Evolutionary conservation across 2,888 invertebrate genomes (phyloP), one percentile per base, ranked within the genome.

Genomic region (Caenorhabditis panamensis): DNA sequence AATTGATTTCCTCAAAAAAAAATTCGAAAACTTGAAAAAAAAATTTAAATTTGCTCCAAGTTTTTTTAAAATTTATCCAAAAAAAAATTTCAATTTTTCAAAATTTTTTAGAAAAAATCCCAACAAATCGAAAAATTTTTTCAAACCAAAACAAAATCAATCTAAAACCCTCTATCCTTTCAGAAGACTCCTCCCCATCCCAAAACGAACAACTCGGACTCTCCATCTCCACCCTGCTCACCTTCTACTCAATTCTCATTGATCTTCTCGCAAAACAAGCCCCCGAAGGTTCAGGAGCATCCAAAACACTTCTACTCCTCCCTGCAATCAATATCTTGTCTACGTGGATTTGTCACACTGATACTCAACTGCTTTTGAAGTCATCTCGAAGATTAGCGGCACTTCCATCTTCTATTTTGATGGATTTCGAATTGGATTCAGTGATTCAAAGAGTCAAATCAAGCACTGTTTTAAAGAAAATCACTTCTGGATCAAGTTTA

Each of bases 241-340:
- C 79, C 20, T 67, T 37, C 37, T 72, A 62, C 44, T 26, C 51
- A 2, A n/a, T 63, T 1, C 69, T 79, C 26, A 18, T 36, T 0
- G 37, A 56, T n/a, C 5, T 69, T 28, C 13, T 63, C 9, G 37
- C 16, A 8, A 31, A 76, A 3, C 4, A 18, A 8, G 2, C 13
- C 41, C 41, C 41, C 2, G 13, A 41, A 41, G 3, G 13, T 16
- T 41, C 41, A 16, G 5, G 9, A 31, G 31, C 4, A 13, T 41
- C 36, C 58, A 37, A 58, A 36, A 2, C 26, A 26, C 18, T 24
- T 0, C 47, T 66, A 4, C 31, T 78, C 20, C 41, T 71, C 5
- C 78, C 78, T 4, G 78, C 78, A 0, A 20, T 71, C 16, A 69
- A 78, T 54, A 51, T 78, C 5, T 31, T 78, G 1, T 13, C 78